phyloP scores from a whole-genome alignment of 2,113 vertebrate genomes.

The Rhineura floridana region DNA sequence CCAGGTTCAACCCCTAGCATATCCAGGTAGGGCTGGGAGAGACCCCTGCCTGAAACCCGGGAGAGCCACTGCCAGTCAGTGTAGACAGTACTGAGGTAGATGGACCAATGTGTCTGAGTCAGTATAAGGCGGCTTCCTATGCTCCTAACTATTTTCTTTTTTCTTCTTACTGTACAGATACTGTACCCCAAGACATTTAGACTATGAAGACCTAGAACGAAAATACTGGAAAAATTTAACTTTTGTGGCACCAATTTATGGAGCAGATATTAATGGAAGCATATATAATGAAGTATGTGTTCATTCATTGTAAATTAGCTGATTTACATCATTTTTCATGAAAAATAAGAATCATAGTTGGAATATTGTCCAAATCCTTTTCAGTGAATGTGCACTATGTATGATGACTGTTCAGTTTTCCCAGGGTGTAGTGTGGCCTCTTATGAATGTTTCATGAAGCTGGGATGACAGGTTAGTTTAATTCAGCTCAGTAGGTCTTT shows the following conservation, averaged over 20 bases:
- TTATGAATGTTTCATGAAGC: not conserved
- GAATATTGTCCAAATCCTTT: constrained; percentile 22
- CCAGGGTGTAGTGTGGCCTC: not conserved
- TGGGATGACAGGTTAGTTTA: not conserved
- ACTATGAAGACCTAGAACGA: constrained; percentile 84
- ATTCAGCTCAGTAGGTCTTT: not conserved
- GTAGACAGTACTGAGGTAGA: no score
- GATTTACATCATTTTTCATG: constrained; percentile 35
- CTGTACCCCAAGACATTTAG: constrained; percentile 78
- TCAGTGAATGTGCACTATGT: not conserved
- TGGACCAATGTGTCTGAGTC: no score
- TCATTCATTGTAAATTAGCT: not conserved
- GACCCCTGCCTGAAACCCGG: no score
- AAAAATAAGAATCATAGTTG: constrained; percentile 36
- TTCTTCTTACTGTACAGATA: constrained; percentile 69
- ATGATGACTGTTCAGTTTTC: not conserved
- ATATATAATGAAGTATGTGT: constrained; percentile 82
- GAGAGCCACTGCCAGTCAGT: no score
- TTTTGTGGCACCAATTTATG: constrained; percentile 84
- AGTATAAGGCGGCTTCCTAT: no score
- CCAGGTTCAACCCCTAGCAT: no score
- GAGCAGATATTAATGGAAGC: constrained; percentile 84
- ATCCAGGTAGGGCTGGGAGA: no score
- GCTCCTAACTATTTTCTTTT: constrained; percentile 29
- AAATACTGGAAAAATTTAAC: constrained; percentile 87